Evolutionary conservation across 2,888 invertebrate species (phyloP).

Genomic region (Gnatocerus cornutus): DNA sequence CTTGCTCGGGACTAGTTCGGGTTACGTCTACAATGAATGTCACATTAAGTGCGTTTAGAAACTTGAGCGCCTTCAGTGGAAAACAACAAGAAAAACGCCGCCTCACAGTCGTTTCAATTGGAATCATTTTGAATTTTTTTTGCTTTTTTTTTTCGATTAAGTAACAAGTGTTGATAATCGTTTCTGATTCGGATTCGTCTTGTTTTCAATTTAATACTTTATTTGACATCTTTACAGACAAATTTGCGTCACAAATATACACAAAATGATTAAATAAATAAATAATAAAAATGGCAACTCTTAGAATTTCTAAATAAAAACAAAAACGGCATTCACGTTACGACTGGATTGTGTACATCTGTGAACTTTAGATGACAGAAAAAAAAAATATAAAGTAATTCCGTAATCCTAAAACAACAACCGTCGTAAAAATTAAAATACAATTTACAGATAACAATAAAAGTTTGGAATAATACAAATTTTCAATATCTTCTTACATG

Average conservation of each 20-base stretch:
- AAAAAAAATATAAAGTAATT: conserved; percentile 38
- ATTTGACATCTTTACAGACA: conserved; percentile 49
- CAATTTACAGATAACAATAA: conserved; percentile 45
- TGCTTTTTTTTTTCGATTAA: conserved; percentile 43
- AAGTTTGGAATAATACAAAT: conserved; percentile 53
- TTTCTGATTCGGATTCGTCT: conserved; percentile 52
- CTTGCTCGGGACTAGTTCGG: conserved; percentile 69
- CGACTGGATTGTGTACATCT: conserved; percentile 47
- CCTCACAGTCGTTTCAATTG: conserved; percentile 57
- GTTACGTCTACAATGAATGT: conserved; percentile 62
- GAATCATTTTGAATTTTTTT: conserved; percentile 46
- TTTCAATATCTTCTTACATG: conserved; percentile 55
- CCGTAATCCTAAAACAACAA: conserved; percentile 40
- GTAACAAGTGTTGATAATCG: conserved; percentile 58
- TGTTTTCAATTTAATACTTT: conserved; percentile 56
- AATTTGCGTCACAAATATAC: conserved; percentile 54
- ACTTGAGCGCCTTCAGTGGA: conserved; percentile 63
- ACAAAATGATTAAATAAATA: conserved; percentile 54
- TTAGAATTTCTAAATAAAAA: conserved; percentile 51
- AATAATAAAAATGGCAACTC: conserved; percentile 49
- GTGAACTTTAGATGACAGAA: conserved; percentile 35
- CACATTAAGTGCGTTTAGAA: conserved; percentile 65
- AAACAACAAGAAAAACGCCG: conserved; percentile 57
- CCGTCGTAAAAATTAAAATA: conserved; percentile 47
- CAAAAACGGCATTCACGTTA: conserved; percentile 31